Evolutionary conservation across 2,797 vertebrate genomes (phyloP), one percentile per base, ranked within the genome.

Genomic region (Cebuella pygmaea): DNA sequence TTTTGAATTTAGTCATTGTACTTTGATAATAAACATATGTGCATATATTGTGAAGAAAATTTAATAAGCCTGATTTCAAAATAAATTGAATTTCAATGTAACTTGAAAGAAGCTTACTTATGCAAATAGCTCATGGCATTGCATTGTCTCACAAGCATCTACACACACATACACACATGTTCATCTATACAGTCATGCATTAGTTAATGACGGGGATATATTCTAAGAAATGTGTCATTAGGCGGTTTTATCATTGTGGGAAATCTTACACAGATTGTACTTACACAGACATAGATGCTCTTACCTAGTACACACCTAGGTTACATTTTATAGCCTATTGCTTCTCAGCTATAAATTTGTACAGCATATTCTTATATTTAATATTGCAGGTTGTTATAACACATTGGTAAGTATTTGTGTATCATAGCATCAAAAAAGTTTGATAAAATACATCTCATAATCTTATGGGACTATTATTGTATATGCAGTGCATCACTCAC

Each of bases 401-500:
- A 36, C n/a, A 20, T 19, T 70, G n/a, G 64, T 70, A 70, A 70
- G n/a, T 36, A 70, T 70, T 36, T 70, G 17, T 19, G 33, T 36
- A 70, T 70, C 67, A 36, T 36, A 70, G n/a, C 67, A 70, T n/a
- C 20, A 70, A 19, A 70, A 36, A 70, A 17, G 1, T n/a, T 8
- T 17, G n/a, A 20, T 67, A 67, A 36, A 70, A 70, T 70, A 70
- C 8, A 7, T 36, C 3, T 20, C 10, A 36, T 36, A 36, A 36
- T n/a, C 33, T 64, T 20, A 36, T 36, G 67, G 19, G 67, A 70
- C 4, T n/a, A 70, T 17, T 70, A 36, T 36, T n/a, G 7, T 36
- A 36, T 70, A 70, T 20, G n/a, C 33, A n/a, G n/a, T 70, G 19
- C 8, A 0, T 20, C n/a, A n/a, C n/a, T n/a, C 15, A 36, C 33